Evolutionary conservation across 2,113 vertebrate genomes (phyloP).

Genomic region (Naja naja): DNA sequence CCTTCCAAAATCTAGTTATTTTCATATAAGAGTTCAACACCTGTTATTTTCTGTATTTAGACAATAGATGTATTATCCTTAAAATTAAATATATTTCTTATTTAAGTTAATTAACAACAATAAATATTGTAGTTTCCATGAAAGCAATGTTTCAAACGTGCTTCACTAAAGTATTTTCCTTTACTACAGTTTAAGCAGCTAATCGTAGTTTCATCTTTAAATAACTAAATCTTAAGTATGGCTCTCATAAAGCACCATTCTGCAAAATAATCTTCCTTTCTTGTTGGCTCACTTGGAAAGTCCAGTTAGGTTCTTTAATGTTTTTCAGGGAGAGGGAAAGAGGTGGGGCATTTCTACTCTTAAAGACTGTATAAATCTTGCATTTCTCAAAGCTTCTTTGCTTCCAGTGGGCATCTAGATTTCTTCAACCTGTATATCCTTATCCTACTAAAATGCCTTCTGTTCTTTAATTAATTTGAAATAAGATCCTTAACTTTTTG

Average conservation of each 20-base stretch:
- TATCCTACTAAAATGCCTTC: not conserved
- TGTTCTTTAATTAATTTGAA: slow-evolving; percentile 1
- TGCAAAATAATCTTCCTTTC: not conserved
- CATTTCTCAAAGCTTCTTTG: not conserved
- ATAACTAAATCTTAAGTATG: not conserved
- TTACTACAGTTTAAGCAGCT: not conserved
- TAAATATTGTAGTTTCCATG: not conserved
- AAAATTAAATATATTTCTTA: not conserved
- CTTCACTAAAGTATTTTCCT: not conserved
- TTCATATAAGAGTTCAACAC: not conserved
- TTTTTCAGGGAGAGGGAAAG: too few species aligned
- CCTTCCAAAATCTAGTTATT: not conserved
- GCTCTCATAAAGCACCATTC: not conserved
- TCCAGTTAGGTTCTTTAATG: not conserved
- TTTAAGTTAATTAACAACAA: not conserved
- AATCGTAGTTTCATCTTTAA: not conserved
- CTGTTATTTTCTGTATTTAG: not conserved
- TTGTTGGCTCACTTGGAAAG: not conserved
- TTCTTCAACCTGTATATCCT: not conserved
- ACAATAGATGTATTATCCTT: not conserved
- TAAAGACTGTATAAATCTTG: not conserved
- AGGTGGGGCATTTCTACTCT: not conserved
- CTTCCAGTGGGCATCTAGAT: not conserved
- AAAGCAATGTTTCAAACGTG: not conserved
- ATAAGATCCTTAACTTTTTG: not conserved